Evolutionary conservation across 2,113 vertebrate genomes (phyloP), one percentile per base, ranked within the genome.

Genomic region (Fregata magnificens): DNA sequence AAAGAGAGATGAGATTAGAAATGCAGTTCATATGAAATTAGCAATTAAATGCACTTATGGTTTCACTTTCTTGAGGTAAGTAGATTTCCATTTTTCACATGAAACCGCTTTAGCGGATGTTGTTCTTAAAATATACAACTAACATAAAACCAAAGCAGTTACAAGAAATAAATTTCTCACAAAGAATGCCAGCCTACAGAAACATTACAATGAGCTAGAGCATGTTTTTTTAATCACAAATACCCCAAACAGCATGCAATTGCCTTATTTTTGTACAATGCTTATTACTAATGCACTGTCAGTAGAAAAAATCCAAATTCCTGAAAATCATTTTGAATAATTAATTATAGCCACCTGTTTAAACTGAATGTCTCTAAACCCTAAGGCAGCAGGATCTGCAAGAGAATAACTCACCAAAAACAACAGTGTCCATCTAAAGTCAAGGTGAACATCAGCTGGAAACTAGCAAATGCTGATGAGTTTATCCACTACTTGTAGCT

Each of bases 271-370:
- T 90, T 96, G 12, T 65, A 93, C 70, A 95, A 92, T 95, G 73
- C 82, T 83, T 95, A 84, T 83, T 97, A 53, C 56, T 91, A 91
- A 80, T 82, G 67, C 58, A 34, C 67, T 83, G 93, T 97, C 94
- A 91, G 58, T 71, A 87, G 83, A 77, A 89, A 94, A 73, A 85
- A 83, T 85, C 47, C 31, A 52, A 86, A 82, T 70, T 96, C 80
- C 78, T 79, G 62, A 93, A 97, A 97, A 84, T 82, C 2, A 74
- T 49, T 90, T 70, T 97, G 88, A 97, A 97, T 97, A 93, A 96
- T 96, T 96, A 90, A 95, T 73, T 88, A 55, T 71, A 96, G 93
- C 96, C 96, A 98, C 97, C 95, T 98, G 94, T 97, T 97, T 95
- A 93, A 96, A 87, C 3, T 1, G 56, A 79, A 34, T 40, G 22